phyloP scores from a whole-genome alignment of 2,797 vertebrate species.

The Amblyopsis hoosieri region DNA sequence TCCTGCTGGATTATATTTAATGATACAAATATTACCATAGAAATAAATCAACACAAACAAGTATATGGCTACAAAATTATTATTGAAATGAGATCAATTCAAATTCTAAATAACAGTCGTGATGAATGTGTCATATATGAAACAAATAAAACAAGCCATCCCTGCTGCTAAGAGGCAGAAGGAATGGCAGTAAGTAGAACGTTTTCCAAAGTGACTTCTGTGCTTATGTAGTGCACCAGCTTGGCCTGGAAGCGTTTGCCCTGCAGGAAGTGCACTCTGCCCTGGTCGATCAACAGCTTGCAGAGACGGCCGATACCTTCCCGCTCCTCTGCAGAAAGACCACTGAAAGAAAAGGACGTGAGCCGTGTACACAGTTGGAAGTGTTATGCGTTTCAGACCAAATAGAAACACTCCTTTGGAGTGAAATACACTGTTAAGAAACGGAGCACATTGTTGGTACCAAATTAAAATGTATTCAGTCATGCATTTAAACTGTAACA shows the following conservation, averaged over 20 bases:
- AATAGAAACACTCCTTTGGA: background rate
- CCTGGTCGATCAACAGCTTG: conserved; percentile 88
- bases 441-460: too few species aligned
- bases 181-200: conserved; percentile 88
- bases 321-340: conserved; percentile 79
- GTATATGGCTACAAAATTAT: too few species aligned
- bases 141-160: too few species aligned
- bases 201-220: conserved; percentile 89
- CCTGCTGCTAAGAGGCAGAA: background rate
- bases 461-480: too few species aligned
- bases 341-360: conserved; percentile 59
- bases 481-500: too few species aligned
- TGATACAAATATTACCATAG: too few species aligned
- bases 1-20: too few species aligned
- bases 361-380: too few species aligned
- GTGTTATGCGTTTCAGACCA: background rate
- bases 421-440: background rate
- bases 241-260: conserved; percentile 76
- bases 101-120: too few species aligned
- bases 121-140: too few species aligned
- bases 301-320: conserved; percentile 85
- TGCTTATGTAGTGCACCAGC: conserved; percentile 79
- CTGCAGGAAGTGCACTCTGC: conserved; percentile 84
- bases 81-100: too few species aligned
- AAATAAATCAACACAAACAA: too few species aligned